Evolutionary conservation across 2,797 vertebrate genomes (phyloP).

Genomic region (Vultur gryphus): DNA sequence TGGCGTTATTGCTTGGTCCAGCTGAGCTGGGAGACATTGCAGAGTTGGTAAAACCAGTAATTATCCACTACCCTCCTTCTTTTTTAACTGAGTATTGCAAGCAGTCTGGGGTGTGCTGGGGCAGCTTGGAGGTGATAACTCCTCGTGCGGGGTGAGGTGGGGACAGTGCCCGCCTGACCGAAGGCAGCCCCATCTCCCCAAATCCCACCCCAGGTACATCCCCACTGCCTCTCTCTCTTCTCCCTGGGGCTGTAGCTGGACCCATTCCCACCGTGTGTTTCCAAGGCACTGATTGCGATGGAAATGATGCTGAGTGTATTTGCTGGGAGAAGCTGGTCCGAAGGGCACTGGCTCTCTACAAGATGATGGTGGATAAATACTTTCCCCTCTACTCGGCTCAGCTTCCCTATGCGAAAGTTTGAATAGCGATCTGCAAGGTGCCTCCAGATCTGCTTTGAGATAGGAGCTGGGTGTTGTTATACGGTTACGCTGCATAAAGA

Average conservation of each 20-base stretch:
- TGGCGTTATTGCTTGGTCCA: not conserved
- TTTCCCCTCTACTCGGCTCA: not conserved
- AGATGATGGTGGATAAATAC: not conserved
- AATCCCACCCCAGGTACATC: not conserved
- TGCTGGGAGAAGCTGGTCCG: not conserved
- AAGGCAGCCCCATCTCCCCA: not conserved
- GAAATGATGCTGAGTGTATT: not conserved
- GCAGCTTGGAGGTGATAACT: not conserved
- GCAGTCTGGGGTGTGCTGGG: not conserved
- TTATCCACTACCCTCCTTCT: not conserved
- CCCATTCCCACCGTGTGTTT: not conserved
- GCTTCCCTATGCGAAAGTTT: fast-evolving
- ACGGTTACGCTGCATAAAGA: not conserved
- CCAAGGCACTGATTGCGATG: not conserved
- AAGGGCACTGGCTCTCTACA: not conserved
- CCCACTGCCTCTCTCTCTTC: not conserved
- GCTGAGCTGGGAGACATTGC: not conserved
- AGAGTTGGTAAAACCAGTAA: not conserved
- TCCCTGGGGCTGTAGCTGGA: not conserved
- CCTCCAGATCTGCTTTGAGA: not conserved
- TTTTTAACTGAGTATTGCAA: not conserved
- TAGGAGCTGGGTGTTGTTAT: not conserved
- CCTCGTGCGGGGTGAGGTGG: fast-evolving
- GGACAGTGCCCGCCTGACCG: fast-evolving
- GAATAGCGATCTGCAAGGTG: not conserved